phyloP scores from a whole-genome alignment of 2,888 invertebrate genomes.

The Amblyjoppa proteus region DNA sequence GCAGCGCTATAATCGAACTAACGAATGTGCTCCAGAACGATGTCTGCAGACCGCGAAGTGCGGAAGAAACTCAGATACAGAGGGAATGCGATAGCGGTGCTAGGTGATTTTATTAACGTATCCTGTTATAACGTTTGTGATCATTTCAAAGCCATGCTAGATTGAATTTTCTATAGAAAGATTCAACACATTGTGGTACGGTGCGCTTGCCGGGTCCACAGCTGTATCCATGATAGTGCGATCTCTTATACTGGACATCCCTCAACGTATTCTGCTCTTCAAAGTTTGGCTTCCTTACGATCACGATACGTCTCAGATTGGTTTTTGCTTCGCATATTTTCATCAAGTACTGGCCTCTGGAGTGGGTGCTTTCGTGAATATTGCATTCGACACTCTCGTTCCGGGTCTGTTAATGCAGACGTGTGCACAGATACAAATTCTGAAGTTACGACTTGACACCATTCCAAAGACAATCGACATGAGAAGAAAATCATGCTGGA shows the following conservation, averaged over 20 bases:
- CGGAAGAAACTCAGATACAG: slow-evolving; percentile 51
- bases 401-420: no score
- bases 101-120: slow-evolving; percentile 40
- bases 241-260: slow-evolving; percentile 58
- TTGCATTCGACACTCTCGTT: slow-evolving; percentile 75
- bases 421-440: no score
- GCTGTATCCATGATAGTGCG: slow-evolving; percentile 23
- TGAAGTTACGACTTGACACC: no score
- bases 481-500: no score
- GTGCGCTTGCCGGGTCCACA: slow-evolving; percentile 30
- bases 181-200: slow-evolving; percentile 43
- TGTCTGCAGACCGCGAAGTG: slow-evolving; percentile 25
- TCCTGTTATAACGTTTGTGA: background rate
- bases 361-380: slow-evolving; percentile 63
- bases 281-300: slow-evolving; percentile 70
- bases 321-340: slow-evolving; percentile 57
- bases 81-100: slow-evolving; percentile 25
- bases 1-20: slow-evolving; percentile 44
- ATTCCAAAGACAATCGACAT: no score
- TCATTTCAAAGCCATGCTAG: no score
- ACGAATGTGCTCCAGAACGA: slow-evolving; percentile 42
- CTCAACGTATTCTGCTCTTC: slow-evolving; percentile 60
- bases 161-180: slow-evolving; percentile 26
- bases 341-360: slow-evolving; percentile 61
- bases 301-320: slow-evolving; percentile 41